These are phyloP conservation scores for Semicossyphus pulcher DNA, from an alignment of 2,113 vertebrate species.

Conservation along the genomic window DNA sequence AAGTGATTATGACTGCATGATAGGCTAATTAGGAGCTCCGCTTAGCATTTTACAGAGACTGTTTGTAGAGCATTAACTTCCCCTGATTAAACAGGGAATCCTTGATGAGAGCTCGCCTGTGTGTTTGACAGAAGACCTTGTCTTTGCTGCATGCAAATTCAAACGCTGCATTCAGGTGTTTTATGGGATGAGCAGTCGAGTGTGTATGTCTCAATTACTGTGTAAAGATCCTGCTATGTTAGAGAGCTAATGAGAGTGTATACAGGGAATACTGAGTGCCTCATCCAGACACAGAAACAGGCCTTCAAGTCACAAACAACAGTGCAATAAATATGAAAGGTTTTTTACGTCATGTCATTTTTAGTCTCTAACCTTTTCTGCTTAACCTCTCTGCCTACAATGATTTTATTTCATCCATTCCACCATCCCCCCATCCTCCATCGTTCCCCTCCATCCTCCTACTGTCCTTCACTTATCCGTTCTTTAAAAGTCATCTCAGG, in stretches of 20 bases:
- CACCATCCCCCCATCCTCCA: slow-evolving; percentile 23
- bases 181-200: slow-evolving; percentile 9
- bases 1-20: slow-evolving; percentile 83
- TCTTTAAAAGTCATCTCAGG: slow-evolving; percentile 76
- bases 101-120: slow-evolving; percentile 59
- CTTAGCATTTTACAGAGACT: slow-evolving; percentile 82
- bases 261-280: background rate
- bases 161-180: slow-evolving; percentile 27
- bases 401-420: slow-evolving; percentile 74
- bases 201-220: slow-evolving; percentile 21
- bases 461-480: slow-evolving; percentile 69
- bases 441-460: slow-evolving; percentile 33
- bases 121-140: slow-evolving; percentile 51
- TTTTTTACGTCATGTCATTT: slow-evolving; percentile 39
- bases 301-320: background rate
- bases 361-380: slow-evolving; percentile 72
- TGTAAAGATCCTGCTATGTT: background rate
- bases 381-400: slow-evolving; percentile 66
- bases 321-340: background rate
- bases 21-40: slow-evolving; percentile 84
- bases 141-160: slow-evolving; percentile 51
- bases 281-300: slow-evolving; percentile 6
- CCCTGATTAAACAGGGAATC: slow-evolving; percentile 81
- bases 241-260: background rate
- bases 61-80: slow-evolving; percentile 84